Evolutionary conservation across 2,888 invertebrate genomes (phyloP), one percentile per base, ranked within the genome.

Genomic region (Aporophyla nigra): DNA sequence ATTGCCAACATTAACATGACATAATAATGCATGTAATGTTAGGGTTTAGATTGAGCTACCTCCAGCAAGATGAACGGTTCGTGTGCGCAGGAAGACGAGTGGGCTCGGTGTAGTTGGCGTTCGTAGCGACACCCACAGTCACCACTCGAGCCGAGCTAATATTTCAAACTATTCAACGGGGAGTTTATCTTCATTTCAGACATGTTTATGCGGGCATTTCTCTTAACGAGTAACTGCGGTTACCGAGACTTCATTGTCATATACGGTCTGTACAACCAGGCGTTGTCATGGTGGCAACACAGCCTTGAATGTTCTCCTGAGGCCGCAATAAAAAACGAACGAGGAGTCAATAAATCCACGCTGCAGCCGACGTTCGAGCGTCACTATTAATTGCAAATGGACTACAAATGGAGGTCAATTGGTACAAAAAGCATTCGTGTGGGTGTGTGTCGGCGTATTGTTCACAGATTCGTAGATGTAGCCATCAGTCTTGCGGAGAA

Each of bases 361-460:
- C 87, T 90, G 92, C 88, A 90, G 88, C 89, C 90, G 89, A 90
- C 85, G 85, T 82, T 84, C 90, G 87, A 90, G 88, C 89, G 90
- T 91, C 91, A 82, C 71, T 76, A 93, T 94, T 93, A 94, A 94
- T 94, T 94, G 92, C 91, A 92, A 93, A 93, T 92, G 92, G 89
- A 92, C 92, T 92, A 91, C 92, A 93, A 93, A 93, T 94, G 92
- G 91, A 92, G 91, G 92, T 93, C 93, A 93, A 93, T 94, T 93
- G 92, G 89, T 88, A 90, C 90, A 90, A 92, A 92, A 92, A 92
- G 89, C 90, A 89, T 90, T 87, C 86, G 85, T 86, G 89, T 87
- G 86, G 88, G 88, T 79, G 85, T 82, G 79, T 80, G 78, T 83
- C 84, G 84, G 85, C 82, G 86, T 89, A 90, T 88, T 88, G 86